These are phyloP conservation scores for Menura novaehollandiae DNA, from an alignment of 2,113 vertebrate species.

Conservation along the genomic window DNA sequence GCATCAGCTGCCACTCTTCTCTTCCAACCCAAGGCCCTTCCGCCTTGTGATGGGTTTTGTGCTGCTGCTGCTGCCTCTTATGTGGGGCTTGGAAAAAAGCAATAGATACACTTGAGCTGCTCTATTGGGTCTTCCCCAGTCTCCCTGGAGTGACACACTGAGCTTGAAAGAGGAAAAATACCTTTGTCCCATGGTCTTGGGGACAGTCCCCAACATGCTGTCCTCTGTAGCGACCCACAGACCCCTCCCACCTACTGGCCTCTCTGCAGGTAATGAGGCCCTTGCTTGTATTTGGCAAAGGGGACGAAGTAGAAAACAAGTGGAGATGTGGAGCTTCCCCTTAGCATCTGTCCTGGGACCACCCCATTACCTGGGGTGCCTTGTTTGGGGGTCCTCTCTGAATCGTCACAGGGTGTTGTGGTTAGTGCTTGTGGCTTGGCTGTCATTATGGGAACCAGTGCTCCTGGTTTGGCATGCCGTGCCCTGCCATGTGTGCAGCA, in stretches of 20 bases:
- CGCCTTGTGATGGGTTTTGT: not conserved
- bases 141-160: not conserved
- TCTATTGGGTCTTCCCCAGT: not conserved
- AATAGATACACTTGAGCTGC: not conserved
- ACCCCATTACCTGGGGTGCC: not conserved
- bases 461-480: not conserved
- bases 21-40: not conserved
- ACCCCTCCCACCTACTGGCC: not conserved
- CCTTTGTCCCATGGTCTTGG: not conserved
- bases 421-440: not conserved
- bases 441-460: not conserved
- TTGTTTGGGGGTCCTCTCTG: not conserved
- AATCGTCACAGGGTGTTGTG: accelerated
- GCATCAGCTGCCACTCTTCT: not conserved
- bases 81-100: not conserved
- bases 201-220: not conserved
- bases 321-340: not conserved
- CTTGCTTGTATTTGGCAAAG: not conserved
- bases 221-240: not conserved
- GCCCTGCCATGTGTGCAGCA: not conserved
- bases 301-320: not conserved
- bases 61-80: not conserved
- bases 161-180: not conserved
- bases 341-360: not conserved
- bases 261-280: not conserved